Percentiles rank a stretch among this genome's conserved stretches.
Conservation (phyloP, 2,888 invertebrate species). For the Cyclophora albipunctata region DNA sequence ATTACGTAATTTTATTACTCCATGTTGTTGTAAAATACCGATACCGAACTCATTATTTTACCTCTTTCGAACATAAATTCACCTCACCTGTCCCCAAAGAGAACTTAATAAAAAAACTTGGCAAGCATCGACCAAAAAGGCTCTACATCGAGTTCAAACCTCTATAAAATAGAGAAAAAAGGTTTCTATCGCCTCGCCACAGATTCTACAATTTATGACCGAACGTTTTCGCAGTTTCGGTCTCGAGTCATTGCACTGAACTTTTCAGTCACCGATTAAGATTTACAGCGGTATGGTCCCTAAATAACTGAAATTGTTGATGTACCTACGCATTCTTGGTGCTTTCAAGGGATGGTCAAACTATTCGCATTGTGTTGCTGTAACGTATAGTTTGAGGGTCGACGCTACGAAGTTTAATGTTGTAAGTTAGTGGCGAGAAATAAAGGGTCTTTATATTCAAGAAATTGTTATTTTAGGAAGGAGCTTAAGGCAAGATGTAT, state of each 20-base stretch:
- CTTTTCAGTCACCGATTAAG: constrained; percentile 57
- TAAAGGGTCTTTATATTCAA: too few relatives aligned
- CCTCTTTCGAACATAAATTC: too few relatives aligned
- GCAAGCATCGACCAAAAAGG: constrained; percentile 10
- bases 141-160: not conserved
- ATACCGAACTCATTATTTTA: too few relatives aligned
- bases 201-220: constrained; percentile 53
- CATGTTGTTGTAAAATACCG: too few relatives aligned
- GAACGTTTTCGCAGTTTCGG: constrained; percentile 44
- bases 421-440: too few relatives aligned
- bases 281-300: constrained; percentile 56
- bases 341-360: constrained; percentile 34
- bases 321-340: constrained; percentile 29
- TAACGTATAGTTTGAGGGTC: too few relatives aligned
- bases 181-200: constrained; percentile 17
- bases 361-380: constrained; percentile 17
- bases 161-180: constrained; percentile 12
- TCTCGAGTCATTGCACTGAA: constrained; percentile 63
- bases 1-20: too few relatives aligned
- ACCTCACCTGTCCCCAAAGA: too few relatives aligned
- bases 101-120: too few relatives aligned
- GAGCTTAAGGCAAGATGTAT: too few relatives aligned
- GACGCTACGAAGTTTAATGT: too few relatives aligned
- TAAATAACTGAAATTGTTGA: constrained; percentile 67
- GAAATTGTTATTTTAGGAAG: too few relatives aligned